A percentile compares a stretch with the other conserved stretches of the same genome.
Evolutionary conservation across 2,797 vertebrate species (phyloP).

Genomic region (Darevskia mixta): DNA sequence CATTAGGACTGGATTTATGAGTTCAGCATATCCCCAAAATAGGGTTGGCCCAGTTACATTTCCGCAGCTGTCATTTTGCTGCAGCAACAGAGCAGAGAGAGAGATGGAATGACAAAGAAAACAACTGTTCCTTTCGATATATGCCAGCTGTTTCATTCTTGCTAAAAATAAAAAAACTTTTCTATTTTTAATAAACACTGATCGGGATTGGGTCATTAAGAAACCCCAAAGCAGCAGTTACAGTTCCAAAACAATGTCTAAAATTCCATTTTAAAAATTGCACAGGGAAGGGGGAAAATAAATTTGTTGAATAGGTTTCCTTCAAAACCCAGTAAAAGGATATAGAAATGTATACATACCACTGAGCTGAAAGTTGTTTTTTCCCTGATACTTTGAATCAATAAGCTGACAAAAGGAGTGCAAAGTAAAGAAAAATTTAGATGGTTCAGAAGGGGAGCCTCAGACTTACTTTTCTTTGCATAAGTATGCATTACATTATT

Average conservation of each 20-base stretch:
- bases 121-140: conserved; percentile 61
- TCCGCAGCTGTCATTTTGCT: conserved; percentile 79
- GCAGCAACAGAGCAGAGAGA: conserved; percentile 54
- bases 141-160: conserved; percentile 68
- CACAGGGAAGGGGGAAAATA: conserved; percentile 45
- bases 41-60: conserved; percentile 71
- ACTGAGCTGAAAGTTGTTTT: conserved; percentile 60
- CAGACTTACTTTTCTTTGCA: conserved; percentile 19
- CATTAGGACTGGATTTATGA: conserved; percentile 81
- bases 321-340: conserved; percentile 61
- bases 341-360: conserved; percentile 63
- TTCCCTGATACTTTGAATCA: conserved; percentile 63
- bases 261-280: conserved; percentile 29
- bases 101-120: conserved; percentile 65
- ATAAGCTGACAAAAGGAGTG: conserved; percentile 59
- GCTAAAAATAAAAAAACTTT: conserved; percentile 59
- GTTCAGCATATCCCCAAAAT: conserved; percentile 79
- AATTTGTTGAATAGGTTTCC: conserved; percentile 53
- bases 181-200: conserved; percentile 59
- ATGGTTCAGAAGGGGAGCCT: conserved; percentile 62
- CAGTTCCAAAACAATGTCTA: conserved; percentile 19
- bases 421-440: conserved; percentile 65
- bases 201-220: conserved; percentile 43
- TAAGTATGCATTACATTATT: conserved; percentile 27
- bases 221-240: conserved; percentile 18